These are phyloP conservation scores for Phaethon lepturus DNA, from an alignment of 2,113 vertebrate genomes.

Conservation along the genomic window DNA sequence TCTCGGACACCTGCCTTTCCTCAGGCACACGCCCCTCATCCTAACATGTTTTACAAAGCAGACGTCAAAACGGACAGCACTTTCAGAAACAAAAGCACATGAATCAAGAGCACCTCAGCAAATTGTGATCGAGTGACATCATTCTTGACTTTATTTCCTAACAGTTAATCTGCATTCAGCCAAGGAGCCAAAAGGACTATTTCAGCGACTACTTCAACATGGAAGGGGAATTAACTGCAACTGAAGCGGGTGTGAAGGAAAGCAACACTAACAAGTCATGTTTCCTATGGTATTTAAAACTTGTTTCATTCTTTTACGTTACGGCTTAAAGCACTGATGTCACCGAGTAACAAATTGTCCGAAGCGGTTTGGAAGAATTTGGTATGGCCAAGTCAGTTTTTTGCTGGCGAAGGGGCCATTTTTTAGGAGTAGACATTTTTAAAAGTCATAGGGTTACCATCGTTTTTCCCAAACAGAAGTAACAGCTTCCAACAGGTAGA, in stretches of 20 bases:
- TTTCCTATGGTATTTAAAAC: not conserved
- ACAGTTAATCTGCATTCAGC: not conserved
- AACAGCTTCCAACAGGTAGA: not conserved
- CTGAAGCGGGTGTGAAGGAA: not conserved
- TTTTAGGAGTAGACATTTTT: not conserved
- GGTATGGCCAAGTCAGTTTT: too few species aligned
- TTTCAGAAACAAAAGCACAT: not conserved
- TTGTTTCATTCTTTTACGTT: not conserved
- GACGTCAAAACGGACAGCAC: not conserved
- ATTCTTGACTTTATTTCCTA: not conserved
- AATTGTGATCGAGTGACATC: fast-evolving
- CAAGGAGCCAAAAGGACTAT: not conserved
- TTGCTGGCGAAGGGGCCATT: not conserved
- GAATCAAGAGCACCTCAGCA: not conserved
- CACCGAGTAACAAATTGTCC: not conserved
- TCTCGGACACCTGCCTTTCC: not conserved
- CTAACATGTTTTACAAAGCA: not conserved
- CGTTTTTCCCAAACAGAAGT: not conserved
- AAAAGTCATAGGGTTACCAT: not conserved
- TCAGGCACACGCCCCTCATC: not conserved
- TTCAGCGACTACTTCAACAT: fast-evolving
- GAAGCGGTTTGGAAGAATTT: fast-evolving
- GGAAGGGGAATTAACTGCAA: not conserved
- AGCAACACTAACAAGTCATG: not conserved
- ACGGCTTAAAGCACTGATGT: not conserved